These are phyloP conservation scores for Ranitomeya variabilis DNA, from an alignment of 2,113 vertebrate genomes.

Conservation along the genomic window DNA sequence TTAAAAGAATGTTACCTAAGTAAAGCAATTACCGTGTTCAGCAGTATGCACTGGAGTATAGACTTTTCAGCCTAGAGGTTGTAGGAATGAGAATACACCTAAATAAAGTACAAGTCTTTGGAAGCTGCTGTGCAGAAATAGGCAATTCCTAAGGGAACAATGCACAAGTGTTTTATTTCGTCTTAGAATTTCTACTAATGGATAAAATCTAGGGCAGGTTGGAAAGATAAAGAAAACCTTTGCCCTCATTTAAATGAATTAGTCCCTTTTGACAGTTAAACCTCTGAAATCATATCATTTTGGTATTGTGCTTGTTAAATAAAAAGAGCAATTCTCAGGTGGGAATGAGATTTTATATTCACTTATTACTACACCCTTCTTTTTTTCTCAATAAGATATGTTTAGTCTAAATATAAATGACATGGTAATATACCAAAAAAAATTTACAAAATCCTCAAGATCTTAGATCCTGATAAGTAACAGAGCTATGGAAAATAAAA, in stretches of 20 bases:
- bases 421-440: neutral
- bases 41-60: slow-evolving; percentile 22
- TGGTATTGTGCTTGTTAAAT: neutral
- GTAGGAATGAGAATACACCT: slow-evolving; percentile 11
- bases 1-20: slow-evolving; percentile 48
- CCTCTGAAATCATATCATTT: neutral
- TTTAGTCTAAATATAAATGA: neutral
- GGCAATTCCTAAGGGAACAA: slow-evolving; percentile 5
- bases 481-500: neutral
- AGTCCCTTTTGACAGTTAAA: neutral
- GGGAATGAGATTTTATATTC: neutral
- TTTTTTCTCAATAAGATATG: neutral
- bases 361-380: neutral
- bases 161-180: slow-evolving; percentile 5
- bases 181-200: neutral
- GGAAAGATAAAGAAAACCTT: slow-evolving; percentile 6
- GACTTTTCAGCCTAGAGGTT: slow-evolving; percentile 11
- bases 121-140: slow-evolving; percentile 24
- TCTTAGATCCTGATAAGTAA: neutral
- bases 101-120: slow-evolving; percentile 12
- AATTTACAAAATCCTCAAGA: neutral
- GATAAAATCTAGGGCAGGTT: slow-evolving; percentile 34
- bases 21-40: slow-evolving; percentile 32
- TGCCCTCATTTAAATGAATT: slow-evolving; percentile 36
- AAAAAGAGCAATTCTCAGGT: neutral